Base-by-base conservation (phyloP, 2,888 invertebrate species). In the Ommatoiulus sabulosus region DNA sequence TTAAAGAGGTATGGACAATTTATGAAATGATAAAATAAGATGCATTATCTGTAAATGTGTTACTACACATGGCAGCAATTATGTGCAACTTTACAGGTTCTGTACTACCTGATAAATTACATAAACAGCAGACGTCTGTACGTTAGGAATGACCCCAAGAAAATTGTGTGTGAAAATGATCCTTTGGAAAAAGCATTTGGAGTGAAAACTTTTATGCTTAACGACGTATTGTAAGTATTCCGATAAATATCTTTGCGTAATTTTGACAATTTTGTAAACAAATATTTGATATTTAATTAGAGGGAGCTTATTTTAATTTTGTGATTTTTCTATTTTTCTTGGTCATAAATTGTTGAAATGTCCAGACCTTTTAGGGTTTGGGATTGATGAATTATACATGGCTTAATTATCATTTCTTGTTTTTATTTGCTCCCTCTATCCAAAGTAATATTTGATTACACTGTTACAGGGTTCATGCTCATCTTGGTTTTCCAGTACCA, bases 111-210 rank as follows among this genome's bases (percentile, higher is more conserved):
- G 46, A 46, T 17, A 43, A 17, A 3, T 8, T 88, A 88, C 48
- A 88, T 88, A 24, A 8, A 24, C 52, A 84, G 20, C 24, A 85
- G 15, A 24, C 12, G 48, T 10, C 20, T 87, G 43, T 87, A 43
- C 80, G 43, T 63, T 43, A 84, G 44, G 6, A n/a, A 15, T 20
- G 52, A 88, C 80, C 89, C 88, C 8, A 48, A 48, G 24, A 87
- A 46, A 43, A 87, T 89, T n/a, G 12, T 84, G 8, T 88, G 88
- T 57, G 87, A 86, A 48, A 89, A 88, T 84, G 89, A 89, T 87
- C 84, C 85, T 20, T 85, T 89, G 57, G 89, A 84, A 84, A 88
- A 89, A 35, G 89, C 87, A 44, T 89, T 89, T 87, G 88, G 89
- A 84, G 84, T 86, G n/a, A 87, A 88, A 24, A 87, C 43, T 24